Evolutionary conservation across 2,888 invertebrate species (phyloP).

Genomic region (Muschampia plurimacula): DNA sequence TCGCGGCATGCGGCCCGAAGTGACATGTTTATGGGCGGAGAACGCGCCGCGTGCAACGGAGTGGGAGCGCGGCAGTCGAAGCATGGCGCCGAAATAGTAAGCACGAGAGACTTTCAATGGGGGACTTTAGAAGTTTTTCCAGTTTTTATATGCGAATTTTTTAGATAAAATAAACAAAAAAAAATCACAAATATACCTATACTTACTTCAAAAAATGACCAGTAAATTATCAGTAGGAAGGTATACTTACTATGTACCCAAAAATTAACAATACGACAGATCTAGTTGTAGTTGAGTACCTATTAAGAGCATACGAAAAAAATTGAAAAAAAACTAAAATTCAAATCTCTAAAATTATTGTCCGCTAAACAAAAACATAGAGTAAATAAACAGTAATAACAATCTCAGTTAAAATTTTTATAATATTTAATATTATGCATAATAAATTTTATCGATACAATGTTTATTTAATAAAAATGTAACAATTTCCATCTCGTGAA

Average conservation of each 20-base stretch:
- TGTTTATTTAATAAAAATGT: neutral
- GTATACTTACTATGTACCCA: too few relatives aligned
- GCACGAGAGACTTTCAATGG: conserved; percentile 8
- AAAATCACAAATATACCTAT: too few relatives aligned
- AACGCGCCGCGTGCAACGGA: conserved; percentile 50
- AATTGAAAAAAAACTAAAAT: too few relatives aligned
- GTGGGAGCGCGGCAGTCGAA: conserved; percentile 79
- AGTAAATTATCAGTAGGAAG: too few relatives aligned
- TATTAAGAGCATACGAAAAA: too few relatives aligned
- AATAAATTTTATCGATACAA: too few relatives aligned
- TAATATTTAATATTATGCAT: neutral
- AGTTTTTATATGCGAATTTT: neutral
- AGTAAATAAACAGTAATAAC: neutral
- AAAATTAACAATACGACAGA: too few relatives aligned
- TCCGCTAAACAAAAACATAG: too few relatives aligned
- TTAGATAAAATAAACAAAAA: too few relatives aligned
- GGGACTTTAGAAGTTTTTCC: neutral
- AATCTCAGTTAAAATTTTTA: neutral
- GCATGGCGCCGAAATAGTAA: conserved; percentile 72
- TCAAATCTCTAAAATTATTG: too few relatives aligned
- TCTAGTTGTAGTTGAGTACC: too few relatives aligned
- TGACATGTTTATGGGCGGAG: conserved; percentile 86
- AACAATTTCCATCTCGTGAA: neutral
- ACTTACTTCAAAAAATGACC: too few relatives aligned
- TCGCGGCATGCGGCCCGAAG: conserved; percentile 75